Percentiles rank a stretch among this genome's conserved stretches.
Conservation (phyloP, 2,797 vertebrate genomes). For the Pseudomugil tenellus region DNA sequence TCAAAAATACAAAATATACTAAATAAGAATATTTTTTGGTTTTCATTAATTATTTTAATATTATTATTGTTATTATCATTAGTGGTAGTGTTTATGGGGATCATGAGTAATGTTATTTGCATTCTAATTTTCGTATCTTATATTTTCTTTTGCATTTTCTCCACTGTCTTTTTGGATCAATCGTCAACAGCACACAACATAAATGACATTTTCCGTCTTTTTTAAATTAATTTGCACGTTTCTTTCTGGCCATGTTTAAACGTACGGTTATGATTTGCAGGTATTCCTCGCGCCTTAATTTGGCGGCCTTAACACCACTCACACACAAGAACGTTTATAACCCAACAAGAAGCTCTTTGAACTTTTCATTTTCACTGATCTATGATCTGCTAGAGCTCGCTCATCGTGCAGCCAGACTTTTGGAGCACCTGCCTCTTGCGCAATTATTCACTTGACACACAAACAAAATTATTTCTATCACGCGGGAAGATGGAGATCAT, state of each 20-base stretch:
- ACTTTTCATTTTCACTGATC: neutral
- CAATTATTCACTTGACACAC: conserved; percentile 5
- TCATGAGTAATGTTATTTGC: too few species aligned
- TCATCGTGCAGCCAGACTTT: neutral
- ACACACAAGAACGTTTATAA: neutral
- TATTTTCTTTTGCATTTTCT: too few species aligned
- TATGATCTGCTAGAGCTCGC: neutral
- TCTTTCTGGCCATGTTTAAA: neutral
- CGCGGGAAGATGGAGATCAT: neutral
- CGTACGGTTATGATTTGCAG: neutral
- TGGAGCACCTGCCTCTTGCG: neutral
- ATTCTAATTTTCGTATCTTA: too few species aligned
- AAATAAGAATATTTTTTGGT: too few species aligned
- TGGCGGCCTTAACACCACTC: too few species aligned
- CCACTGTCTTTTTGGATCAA: too few species aligned
- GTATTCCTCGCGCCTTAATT: neutral
- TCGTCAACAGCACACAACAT: neutral
- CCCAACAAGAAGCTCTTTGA: neutral
- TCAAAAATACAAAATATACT: too few species aligned
- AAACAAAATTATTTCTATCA: neutral
- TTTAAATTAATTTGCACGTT: neutral
- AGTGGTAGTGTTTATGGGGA: too few species aligned
- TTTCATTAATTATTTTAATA: too few species aligned
- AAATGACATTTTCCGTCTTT: neutral
- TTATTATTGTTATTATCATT: too few species aligned